Conservation (phyloP, 2,797 vertebrate species). For the Lacerta bilineata region DNA sequence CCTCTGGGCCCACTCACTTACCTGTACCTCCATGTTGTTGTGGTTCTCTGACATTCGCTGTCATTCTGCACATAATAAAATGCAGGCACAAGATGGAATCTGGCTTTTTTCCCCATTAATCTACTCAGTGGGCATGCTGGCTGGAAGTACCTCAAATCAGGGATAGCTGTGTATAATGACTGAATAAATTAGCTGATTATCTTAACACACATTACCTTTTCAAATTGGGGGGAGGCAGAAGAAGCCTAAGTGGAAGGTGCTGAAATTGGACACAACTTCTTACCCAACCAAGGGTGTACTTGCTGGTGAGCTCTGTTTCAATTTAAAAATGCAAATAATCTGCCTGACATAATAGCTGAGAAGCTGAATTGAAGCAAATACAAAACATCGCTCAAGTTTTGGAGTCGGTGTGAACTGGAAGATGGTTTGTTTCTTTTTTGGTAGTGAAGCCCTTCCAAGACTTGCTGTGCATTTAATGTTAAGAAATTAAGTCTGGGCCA, state of each 20-base stretch:
- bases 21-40: slow-evolving; percentile 65
- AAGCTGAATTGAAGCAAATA: background rate
- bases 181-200: background rate
- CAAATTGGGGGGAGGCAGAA: background rate
- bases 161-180: background rate
- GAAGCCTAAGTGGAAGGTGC: background rate
- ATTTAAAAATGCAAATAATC: background rate
- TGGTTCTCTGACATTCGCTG: slow-evolving; percentile 65
- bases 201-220: background rate
- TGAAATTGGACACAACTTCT: background rate
- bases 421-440: background rate
- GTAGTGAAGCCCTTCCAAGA: background rate
- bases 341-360: background rate
- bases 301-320: background rate
- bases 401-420: background rate
- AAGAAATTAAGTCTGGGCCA: background rate
- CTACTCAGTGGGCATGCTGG: background rate
- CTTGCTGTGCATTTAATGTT: background rate
- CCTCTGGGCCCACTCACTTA: slow-evolving; percentile 60
- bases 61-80: slow-evolving; percentile 77
- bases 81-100: slow-evolving; percentile 70
- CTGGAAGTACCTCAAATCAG: background rate
- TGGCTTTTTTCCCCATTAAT: slow-evolving; percentile 11
- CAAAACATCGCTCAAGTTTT: background rate
- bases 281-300: background rate